Percentiles rank a stretch among this genome's conserved stretches.
Conservation (phyloP, 2,113 vertebrate genomes). For the Scomber japonicus region DNA sequence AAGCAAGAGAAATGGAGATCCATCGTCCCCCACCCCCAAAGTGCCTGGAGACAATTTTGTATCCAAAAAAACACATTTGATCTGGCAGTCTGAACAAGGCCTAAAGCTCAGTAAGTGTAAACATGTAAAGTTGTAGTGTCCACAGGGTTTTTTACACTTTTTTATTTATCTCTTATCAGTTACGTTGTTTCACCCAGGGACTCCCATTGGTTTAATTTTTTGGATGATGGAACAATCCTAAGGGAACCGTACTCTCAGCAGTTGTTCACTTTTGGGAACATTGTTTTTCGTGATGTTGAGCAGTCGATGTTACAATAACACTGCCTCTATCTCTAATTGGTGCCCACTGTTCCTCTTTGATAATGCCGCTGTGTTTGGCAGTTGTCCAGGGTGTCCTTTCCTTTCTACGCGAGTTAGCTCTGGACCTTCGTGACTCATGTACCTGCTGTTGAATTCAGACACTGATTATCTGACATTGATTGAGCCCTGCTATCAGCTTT, state of each 20-base stretch:
- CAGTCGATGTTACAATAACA: not conserved
- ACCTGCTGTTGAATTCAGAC: not conserved
- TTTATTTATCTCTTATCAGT: too few species aligned
- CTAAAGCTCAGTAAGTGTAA: too few species aligned
- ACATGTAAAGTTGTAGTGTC: too few species aligned
- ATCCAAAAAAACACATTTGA: too few species aligned
- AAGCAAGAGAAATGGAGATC: too few species aligned
- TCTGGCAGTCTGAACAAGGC: too few species aligned
- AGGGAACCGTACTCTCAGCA: not conserved
- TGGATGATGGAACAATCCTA: not conserved
- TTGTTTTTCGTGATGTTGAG: conserved; percentile 9
- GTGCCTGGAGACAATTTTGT: too few species aligned
- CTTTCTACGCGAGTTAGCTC: not conserved
- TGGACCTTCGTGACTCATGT: conserved; percentile 9
- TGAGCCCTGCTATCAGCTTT: not conserved
- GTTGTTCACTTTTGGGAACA: not conserved
- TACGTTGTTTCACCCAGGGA: too few species aligned
- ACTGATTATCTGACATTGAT: not conserved
- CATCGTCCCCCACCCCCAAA: too few species aligned
- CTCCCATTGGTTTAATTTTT: not conserved
- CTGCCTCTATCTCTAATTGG: not conserved
- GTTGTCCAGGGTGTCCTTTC: not conserved
- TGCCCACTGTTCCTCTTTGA: not conserved
- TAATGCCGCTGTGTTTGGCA: not conserved
- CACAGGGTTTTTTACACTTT: too few species aligned